These are phyloP conservation scores for Idaea biselata DNA, from an alignment of 2,888 invertebrate genomes.

Conservation along the genomic window DNA sequence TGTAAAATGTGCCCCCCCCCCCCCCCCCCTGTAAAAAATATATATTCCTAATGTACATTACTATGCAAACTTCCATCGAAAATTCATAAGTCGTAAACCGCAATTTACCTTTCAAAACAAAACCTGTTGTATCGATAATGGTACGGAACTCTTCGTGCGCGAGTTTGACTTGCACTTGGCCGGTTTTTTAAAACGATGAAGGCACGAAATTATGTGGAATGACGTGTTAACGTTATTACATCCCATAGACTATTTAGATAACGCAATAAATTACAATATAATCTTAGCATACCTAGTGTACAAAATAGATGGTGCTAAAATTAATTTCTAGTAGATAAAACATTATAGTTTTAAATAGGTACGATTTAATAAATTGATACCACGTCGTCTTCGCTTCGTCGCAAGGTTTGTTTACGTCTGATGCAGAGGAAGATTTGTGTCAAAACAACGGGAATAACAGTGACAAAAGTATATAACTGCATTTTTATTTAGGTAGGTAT, in stretches of 20 bases:
- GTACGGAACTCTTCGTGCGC: no score
- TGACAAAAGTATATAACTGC: no score
- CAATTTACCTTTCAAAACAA: no score
- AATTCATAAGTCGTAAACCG: no score
- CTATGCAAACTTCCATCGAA: no score
- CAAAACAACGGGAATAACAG: background rate
- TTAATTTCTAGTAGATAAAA: background rate
- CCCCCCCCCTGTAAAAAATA: no score
- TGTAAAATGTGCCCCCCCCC: no score
- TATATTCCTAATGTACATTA: no score
- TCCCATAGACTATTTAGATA: background rate
- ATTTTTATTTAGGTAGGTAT: no score
- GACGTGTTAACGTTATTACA: background rate
- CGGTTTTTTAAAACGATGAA: no score
- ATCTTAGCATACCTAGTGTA: background rate
- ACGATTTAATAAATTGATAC: background rate
- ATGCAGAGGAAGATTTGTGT: background rate
- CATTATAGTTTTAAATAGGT: background rate
- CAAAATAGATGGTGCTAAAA: background rate
- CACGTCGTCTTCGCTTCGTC: background rate
- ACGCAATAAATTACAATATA: background rate
- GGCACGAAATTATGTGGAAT: background rate
- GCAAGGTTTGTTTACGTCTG: background rate
- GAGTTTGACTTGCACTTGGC: no score
- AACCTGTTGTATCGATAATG: no score